Evolutionary conservation across 2,113 vertebrate genomes (phyloP), one percentile per base, ranked within the genome.

Genomic region (Oenanthe oenanthe): DNA sequence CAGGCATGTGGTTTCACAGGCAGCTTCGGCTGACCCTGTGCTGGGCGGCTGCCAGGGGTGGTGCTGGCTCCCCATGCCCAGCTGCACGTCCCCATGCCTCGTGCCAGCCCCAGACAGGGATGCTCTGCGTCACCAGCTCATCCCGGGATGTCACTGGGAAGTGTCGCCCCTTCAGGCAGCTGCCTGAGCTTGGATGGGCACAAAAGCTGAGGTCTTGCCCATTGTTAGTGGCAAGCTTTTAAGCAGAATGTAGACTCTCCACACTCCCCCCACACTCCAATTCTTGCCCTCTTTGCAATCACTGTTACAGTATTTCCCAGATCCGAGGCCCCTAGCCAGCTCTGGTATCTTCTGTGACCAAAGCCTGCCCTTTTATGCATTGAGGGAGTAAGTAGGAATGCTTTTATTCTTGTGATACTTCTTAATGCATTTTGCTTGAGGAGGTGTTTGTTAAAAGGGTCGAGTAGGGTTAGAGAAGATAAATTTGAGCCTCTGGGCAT

Each of bases 391-490:
- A 61, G 14, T 15, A 47, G 66, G 42, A 78, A 76, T 56, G 34
- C 36, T 90, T 93, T 77, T 57, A 62, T 48, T 95, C 88, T 90
- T 92, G 48, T 90, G 45, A 47, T 92, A 77, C 61, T 42, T 80
- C 72, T 71, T 94, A 90, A 90, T 93, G 90, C 54, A 32, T 95
- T 96, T 88, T 78, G 53, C 96, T 93, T 48, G 68, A 91, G 85
- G 90, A 92, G 72, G n/a, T 18, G 2, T 77, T 90, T 90, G 57
- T 89, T 84, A 71, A 88, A 85, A 84, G 77, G 91, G 31, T 88
- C 2, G 2, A 78, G 3, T 32, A 61, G 78, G 82, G 91, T 79
- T 89, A 63, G 71, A 92, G 71, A 54, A 83, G 82, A 81, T 85
- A 85, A 87, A 73, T 89, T 48, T 85, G 77, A 45, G 75, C 91